These are phyloP conservation scores for Cephus nigrinus DNA, from an alignment of 2,888 invertebrate species.

Conservation along the genomic window DNA sequence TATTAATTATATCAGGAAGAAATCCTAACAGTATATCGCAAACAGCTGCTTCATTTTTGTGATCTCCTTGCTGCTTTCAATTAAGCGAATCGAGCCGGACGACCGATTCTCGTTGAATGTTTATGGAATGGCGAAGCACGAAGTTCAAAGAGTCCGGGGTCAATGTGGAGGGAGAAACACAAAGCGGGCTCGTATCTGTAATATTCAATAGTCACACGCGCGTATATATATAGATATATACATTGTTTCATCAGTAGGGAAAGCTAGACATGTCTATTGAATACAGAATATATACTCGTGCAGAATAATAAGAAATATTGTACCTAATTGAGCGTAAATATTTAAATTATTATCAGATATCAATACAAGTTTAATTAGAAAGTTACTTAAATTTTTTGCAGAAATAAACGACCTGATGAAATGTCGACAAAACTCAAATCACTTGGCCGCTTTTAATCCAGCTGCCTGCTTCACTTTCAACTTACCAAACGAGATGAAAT, in stretches of 20 bases:
- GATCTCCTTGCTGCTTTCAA: not conserved
- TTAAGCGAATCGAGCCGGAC: not conserved
- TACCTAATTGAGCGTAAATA: not conserved
- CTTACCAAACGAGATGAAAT: conserved; percentile 80
- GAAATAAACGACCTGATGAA: conserved; percentile 26
- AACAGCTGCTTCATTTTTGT: not conserved
- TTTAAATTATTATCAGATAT: not conserved
- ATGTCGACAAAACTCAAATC: conserved; percentile 57
- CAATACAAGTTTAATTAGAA: not conserved
- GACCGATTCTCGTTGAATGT: not conserved
- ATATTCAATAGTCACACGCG: not conserved
- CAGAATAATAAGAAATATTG: not conserved
- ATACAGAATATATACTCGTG: not conserved
- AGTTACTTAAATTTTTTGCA: not conserved
- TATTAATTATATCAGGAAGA: not conserved
- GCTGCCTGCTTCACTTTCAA: conserved; percentile 83
- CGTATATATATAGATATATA: too few species aligned
- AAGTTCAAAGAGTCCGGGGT: conserved; percentile 24
- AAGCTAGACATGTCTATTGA: not conserved
- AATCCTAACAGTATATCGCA: not conserved
- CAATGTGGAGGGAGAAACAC: not conserved
- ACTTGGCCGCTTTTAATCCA: conserved; percentile 67
- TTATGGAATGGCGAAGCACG: conserved; percentile 5
- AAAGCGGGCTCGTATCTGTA: not conserved
- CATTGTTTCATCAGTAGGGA: too few species aligned